Percentiles rank a stretch among this genome's conserved stretches.
Conservation (phyloP, 1,140 invertebrate species). For the Alviniconcha marisindica region DNA sequence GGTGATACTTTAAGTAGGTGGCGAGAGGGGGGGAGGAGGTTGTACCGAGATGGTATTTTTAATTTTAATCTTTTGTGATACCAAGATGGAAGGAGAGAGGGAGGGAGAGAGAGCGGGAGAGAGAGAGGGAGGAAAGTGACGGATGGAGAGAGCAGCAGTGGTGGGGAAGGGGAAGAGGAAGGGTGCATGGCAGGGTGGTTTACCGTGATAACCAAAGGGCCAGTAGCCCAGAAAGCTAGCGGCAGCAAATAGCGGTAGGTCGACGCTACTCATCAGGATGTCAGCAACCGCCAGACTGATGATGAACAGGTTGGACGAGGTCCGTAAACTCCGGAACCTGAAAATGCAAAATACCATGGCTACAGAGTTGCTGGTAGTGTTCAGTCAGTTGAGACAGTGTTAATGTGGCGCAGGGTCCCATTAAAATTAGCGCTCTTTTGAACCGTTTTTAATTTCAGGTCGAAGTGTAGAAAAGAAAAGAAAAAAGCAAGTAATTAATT, state of each 20-base stretch:
- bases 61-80: too few species aligned
- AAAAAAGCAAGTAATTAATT: not conserved
- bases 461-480: not conserved
- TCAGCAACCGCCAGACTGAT: constrained; percentile 48
- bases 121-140: too few species aligned
- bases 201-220: constrained; percentile 46
- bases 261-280: constrained; percentile 43
- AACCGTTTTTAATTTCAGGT: not conserved
- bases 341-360: constrained; percentile 14
- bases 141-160: too few species aligned
- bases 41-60: too few species aligned
- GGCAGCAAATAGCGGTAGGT: constrained; percentile 44
- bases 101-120: too few species aligned
- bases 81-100: too few species aligned
- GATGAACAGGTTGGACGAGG: constrained; percentile 51
- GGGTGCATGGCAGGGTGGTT: too few species aligned
- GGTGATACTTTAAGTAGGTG: too few species aligned
- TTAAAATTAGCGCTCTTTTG: too few species aligned
- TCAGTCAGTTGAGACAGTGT: not conserved
- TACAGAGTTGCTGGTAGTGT: not conserved
- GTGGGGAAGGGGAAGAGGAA: too few species aligned
- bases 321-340: constrained; percentile 47
- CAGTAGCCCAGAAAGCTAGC: constrained; percentile 42
- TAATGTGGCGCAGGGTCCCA: not conserved
- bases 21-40: too few species aligned